Base-by-base conservation (phyloP, 2,888 invertebrate genomes). In the Ashinkailepas kermadecensis region DNA sequence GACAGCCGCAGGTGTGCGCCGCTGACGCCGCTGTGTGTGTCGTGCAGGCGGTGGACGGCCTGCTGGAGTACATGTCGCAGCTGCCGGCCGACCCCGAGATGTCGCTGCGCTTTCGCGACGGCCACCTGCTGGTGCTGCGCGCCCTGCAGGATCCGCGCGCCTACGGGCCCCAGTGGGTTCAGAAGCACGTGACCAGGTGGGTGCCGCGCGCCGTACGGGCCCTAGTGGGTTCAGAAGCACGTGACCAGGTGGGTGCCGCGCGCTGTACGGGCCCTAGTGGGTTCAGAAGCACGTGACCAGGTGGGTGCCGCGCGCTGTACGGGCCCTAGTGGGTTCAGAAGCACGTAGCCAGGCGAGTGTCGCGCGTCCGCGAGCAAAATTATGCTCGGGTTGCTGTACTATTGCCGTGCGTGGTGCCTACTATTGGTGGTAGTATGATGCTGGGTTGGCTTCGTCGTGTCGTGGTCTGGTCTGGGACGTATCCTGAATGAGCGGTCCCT, bases 251-350 rank as follows among this genome's bases (percentile, higher is more conserved):
- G 23, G 1, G n/a, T 2, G 15, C 92, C 91, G 0, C 89, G 95
- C 79, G 94, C 95, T 7, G n/a, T 97, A 94, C 86, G 97, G 97
- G 0, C 92, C 93, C 86, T 92, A 93, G 81, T 96, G 95, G 93
- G 95, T 95, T 1, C 95, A 94, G 85, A 95, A 96, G 86, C 93
- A 96, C 84, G 93, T 97, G 15, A 96, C 97, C 0, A 92, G 94
- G 89, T 95, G 91, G 83, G 11, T 13, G 39, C 39, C 4, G 39
- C 39, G 39, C 39, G 39, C 39, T 4, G 4, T 39, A 39, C 39
- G 39, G 39, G 39, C 39, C 39, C 39, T 4, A 39, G 39, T 39
- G 4, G 4, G 54, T 18, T 54, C 13, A 25, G 67, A 13, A 23
- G 9, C 23, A n/a, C 23, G 59, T 59, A 7, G 4, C 67, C 11